A percentile compares a stretch with the other conserved stretches of the same genome.
These are phyloP conservation scores for Sussaba pulchella DNA, from an alignment of 2,888 invertebrate species.

Conservation along the genomic window DNA sequence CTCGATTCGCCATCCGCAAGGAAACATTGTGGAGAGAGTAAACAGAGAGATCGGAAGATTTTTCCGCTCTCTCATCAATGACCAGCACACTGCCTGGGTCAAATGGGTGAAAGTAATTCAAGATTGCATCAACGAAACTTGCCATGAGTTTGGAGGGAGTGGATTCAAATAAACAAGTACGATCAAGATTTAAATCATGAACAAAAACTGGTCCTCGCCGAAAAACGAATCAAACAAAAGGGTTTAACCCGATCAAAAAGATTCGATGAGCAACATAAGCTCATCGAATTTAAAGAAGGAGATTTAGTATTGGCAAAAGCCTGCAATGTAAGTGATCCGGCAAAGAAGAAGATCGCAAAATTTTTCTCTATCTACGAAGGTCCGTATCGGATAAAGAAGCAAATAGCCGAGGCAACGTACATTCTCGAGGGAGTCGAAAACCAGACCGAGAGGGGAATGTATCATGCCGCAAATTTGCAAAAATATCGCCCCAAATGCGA, in stretches of 20 bases:
- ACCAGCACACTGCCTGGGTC: no score
- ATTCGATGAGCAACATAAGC: neutral
- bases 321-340: neutral
- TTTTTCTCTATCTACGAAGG: constrained; percentile 21
- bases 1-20: neutral
- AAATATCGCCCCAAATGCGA: neutral
- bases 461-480: neutral
- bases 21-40: neutral
- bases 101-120: neutral
- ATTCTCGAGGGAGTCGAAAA: constrained; percentile 1
- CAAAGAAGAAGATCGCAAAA: constrained; percentile 14
- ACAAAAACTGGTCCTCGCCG: neutral
- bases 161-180: neutral
- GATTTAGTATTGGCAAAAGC: constrained; percentile 4
- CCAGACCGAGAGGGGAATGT: neutral
- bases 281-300: neutral
- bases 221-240: neutral
- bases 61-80: neutral
- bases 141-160: neutral
- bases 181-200: neutral
- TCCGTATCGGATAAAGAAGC: neutral
- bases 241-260: neutral
- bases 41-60: neutral
- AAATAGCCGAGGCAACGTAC: neutral
- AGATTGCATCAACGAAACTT: constrained; percentile 3